Evolutionary conservation across 1,140 invertebrate species (phyloP), one percentile per base, ranked within the genome.

Genomic region (Eciton burchellii): DNA sequence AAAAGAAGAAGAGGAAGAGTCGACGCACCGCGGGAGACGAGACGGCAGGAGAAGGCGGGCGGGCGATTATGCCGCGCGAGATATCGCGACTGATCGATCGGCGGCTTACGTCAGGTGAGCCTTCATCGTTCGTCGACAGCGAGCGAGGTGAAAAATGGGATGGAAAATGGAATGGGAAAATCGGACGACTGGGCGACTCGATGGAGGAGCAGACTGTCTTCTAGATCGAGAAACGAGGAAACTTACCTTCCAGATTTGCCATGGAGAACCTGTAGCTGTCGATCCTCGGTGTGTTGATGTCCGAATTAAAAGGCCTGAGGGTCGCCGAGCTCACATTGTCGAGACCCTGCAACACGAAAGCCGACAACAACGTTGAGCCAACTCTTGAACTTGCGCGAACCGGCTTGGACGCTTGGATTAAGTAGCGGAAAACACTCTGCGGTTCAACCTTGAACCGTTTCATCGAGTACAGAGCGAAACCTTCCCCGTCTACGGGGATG

Each of bases 231-330:
- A 62, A 41, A 43, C 43, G 14, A 11, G 77, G 11, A 63, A 59
- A 82, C 91, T 93, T 92, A 96, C 96, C 96, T 95, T 98, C 97
- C 16, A 98, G 94, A 94, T 98, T 98, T 3, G 97, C 97, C 97
- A 98, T 98, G 35, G 97, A 98, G 92, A 98, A 98, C 87, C 98
- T 95, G 93, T 98, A 98, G 60, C 97, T 96, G 92, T 98, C 97
- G 88, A 97, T 97, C 83, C 97, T 95, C 24, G 96, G 96, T 49
- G 95, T 94, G 81, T 95, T 94, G 85, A 96, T 95, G 86, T 96
- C 95, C 54, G 95, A 94, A 86, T 95, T 95, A 87, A 95, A 94
- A 52, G 95, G 95, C 88, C 94, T 94, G 82, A 95, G 93, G 76
- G 94, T 94, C 43, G 94, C 93, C n/a, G 94, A 94, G 89, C 94